phyloP scores from a whole-genome alignment of 2,797 vertebrate species.

The Semotilus atromaculatus region DNA sequence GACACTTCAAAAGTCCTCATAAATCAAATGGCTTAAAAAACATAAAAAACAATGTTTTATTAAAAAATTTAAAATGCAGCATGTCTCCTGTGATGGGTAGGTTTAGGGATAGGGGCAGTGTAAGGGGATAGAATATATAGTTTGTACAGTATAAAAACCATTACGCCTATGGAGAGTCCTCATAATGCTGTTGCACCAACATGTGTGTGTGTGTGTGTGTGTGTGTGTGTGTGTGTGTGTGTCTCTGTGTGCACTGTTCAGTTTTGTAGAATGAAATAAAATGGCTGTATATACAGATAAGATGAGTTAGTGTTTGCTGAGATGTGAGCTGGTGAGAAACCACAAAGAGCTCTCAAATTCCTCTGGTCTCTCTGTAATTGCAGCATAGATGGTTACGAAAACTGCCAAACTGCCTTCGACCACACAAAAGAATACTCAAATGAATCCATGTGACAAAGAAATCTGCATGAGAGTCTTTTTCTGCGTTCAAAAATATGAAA shows the following conservation, averaged over 20 bases:
- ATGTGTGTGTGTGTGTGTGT: no score
- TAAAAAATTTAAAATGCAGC: no score
- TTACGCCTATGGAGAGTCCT: no score
- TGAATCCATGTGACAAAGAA: conserved; percentile 4
- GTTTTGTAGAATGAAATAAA: background rate
- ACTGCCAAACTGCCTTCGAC: conserved; percentile 10
- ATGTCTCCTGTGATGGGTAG: no score
- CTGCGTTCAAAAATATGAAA: background rate
- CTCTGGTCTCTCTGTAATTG: conserved; percentile 48
- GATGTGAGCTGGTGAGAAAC: conserved; percentile 36
- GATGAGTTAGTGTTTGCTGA: conserved; percentile 35
- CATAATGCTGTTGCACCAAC: no score
- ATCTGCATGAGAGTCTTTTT: background rate
- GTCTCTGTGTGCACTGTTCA: background rate
- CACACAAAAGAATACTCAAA: conserved; percentile 12
- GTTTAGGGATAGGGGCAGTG: no score
- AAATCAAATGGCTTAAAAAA: no score
- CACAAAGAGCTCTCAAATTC: conserved; percentile 41
- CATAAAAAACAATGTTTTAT: no score
- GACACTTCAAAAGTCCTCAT: no score
- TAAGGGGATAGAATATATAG: no score
- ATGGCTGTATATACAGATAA: background rate
- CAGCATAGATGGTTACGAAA: conserved; percentile 25
- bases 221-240: no score
- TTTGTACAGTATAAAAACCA: no score